Conservation (phyloP, 1,140 invertebrate genomes). For the Calliphora vicina region DNA sequence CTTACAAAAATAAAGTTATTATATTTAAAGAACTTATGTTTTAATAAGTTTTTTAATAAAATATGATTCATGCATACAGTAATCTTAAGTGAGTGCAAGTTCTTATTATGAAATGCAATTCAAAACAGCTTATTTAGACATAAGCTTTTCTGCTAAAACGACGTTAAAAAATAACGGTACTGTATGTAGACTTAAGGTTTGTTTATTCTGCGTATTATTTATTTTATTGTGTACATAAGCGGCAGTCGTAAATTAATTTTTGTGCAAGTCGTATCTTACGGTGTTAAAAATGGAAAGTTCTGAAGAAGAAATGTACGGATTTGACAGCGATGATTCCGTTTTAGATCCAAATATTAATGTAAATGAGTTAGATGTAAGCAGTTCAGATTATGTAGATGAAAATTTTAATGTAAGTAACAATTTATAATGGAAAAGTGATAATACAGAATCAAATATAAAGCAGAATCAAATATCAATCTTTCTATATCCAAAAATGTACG, state of each 20-base stretch:
- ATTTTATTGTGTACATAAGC: not conserved
- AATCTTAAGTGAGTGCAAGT: not conserved
- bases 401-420: not conserved
- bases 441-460: not conserved
- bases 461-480: not conserved
- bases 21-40: not conserved
- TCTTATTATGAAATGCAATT: not conserved
- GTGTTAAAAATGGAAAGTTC: not conserved
- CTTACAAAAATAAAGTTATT: not conserved
- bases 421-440: not conserved
- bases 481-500: not conserved
- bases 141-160: not conserved
- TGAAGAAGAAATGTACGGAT: not conserved
- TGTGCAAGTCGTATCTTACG: not conserved
- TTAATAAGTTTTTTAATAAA: not conserved
- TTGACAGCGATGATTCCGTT: not conserved
- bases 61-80: not conserved
- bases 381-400: not conserved
- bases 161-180: conserved; percentile 10
- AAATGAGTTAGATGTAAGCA: not conserved
- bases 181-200: not conserved
- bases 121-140: conserved; percentile 7
- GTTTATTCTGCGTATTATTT: not conserved
- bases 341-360: not conserved
- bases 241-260: too few relatives aligned